These are phyloP conservation scores for Onchidella celtica DNA, from an alignment of 2,888 invertebrate species.

Conservation along the genomic window DNA sequence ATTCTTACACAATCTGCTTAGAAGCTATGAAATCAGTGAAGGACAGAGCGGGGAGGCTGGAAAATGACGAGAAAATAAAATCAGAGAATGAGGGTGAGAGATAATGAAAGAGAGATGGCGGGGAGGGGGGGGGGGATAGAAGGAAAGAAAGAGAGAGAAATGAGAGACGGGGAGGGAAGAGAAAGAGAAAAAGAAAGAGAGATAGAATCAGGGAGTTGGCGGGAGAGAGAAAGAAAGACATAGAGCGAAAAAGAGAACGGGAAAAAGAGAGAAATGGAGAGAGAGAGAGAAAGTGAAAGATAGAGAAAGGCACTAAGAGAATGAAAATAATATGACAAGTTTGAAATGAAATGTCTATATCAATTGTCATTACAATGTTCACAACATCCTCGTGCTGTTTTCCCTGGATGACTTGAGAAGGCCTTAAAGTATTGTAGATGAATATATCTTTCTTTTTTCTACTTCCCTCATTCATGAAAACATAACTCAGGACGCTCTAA, in stretches of 20 bases:
- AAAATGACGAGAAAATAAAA: too few species aligned
- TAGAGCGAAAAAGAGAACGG: background rate
- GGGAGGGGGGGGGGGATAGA: background rate
- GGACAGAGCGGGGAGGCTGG: too few species aligned
- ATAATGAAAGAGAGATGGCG: background rate
- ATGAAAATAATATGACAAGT: background rate
- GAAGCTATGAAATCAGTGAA: too few species aligned
- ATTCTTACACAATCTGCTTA: too few species aligned
- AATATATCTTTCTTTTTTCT: too few species aligned
- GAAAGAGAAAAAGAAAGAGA: background rate
- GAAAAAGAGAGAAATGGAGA: background rate
- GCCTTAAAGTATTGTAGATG: too few species aligned
- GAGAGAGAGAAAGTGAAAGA: background rate
- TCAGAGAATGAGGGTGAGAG: background rate
- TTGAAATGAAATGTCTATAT: constrained; percentile 54
- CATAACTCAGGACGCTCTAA: too few species aligned
- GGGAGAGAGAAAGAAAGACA: background rate
- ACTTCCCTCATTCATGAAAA: too few species aligned
- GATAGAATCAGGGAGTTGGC: background rate
- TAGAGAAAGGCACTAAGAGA: background rate
- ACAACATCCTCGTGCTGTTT: background rate
- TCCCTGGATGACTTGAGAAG: too few species aligned
- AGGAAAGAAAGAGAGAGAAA: background rate
- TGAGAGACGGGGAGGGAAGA: background rate
- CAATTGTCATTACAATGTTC: constrained; percentile 48